Conservation (phyloP, 1,140 invertebrate species). For the Leptopilina clavipes region DNA sequence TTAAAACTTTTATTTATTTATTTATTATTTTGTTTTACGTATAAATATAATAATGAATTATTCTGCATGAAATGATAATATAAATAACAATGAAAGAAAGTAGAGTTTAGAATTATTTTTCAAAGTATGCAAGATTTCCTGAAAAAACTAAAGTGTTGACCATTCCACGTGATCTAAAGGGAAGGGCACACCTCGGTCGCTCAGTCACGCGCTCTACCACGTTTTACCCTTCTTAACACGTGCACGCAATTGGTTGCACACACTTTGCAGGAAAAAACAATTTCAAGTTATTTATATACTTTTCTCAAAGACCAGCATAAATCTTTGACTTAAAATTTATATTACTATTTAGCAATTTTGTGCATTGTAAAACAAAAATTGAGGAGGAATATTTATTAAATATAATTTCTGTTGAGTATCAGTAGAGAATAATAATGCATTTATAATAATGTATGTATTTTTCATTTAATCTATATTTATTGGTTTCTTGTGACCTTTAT, state of each 20-base stretch:
- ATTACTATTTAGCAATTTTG: too few relatives aligned
- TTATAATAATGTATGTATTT: too few relatives aligned
- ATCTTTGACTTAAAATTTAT: neutral
- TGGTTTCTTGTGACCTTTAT: too few relatives aligned
- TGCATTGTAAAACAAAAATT: neutral
- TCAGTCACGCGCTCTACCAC: slow-evolving; percentile 25
- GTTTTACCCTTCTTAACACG: slow-evolving; percentile 27
- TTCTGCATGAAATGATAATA: too few relatives aligned
- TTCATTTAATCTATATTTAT: too few relatives aligned
- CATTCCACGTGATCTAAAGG: slow-evolving; percentile 26
- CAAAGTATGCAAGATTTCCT: neutral
- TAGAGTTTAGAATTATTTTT: neutral
- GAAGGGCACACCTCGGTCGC: slow-evolving; percentile 32
- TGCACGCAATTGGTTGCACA: slow-evolving; percentile 13
- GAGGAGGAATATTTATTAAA: neutral
- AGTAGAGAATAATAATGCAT: too few relatives aligned
- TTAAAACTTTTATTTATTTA: too few relatives aligned
- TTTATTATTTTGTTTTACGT: slow-evolving; percentile 5
- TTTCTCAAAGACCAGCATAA: neutral
- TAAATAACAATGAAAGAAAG: too few relatives aligned
- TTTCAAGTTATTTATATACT: slow-evolving; percentile 9
- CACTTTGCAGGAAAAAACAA: neutral
- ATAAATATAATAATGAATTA: too few relatives aligned
- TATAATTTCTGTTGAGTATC: too few relatives aligned
- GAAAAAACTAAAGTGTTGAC: neutral